Conservation (phyloP, 2,888 invertebrate genomes). For the Diaprepes abbreviatus region DNA sequence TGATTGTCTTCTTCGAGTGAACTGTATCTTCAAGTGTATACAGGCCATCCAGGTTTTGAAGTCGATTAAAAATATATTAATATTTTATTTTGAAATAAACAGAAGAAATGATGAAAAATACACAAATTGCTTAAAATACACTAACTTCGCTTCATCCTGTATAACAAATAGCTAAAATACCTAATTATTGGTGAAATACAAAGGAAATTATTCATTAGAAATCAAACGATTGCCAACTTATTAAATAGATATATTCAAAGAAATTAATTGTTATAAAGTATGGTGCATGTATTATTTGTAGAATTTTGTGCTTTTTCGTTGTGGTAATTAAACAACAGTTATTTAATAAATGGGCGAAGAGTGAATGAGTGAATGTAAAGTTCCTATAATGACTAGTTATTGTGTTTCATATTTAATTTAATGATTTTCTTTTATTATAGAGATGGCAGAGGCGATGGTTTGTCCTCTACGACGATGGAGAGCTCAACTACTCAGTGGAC, state of each 20-base stretch:
- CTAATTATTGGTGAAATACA: conserved; percentile 8
- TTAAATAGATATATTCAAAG: conserved; percentile 1
- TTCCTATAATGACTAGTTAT: conserved; percentile 4
- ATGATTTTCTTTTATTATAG: conserved; percentile 74
- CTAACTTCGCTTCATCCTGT: too few species aligned
- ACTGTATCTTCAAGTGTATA: too few species aligned
- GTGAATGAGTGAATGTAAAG: conserved; percentile 6
- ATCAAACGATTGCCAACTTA: conserved; percentile 8
- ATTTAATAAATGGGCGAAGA: conserved; percentile 10
- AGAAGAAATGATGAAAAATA: too few species aligned
- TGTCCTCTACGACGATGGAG: conserved; percentile 97
- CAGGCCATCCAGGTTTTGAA: too few species aligned
- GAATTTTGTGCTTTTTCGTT: conserved; percentile 11
- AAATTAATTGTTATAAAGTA: conserved; percentile 4
- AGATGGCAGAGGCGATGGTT: conserved; percentile 99
- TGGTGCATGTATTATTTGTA: conserved; percentile 9
- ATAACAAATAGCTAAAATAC: conserved; percentile 11
- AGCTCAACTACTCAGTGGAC: conserved; percentile 96
- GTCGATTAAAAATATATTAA: too few species aligned
- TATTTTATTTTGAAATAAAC: too few species aligned
- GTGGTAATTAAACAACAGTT: conserved; percentile 23
- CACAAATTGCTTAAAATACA: too few species aligned
- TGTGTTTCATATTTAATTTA: conserved; percentile 7
- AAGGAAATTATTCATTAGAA: conserved; percentile 16
- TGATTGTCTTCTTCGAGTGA: too few species aligned